These are phyloP conservation scores for Sceloporus undulatus DNA, from an alignment of 2,113 vertebrate species.

Conservation along the genomic window DNA sequence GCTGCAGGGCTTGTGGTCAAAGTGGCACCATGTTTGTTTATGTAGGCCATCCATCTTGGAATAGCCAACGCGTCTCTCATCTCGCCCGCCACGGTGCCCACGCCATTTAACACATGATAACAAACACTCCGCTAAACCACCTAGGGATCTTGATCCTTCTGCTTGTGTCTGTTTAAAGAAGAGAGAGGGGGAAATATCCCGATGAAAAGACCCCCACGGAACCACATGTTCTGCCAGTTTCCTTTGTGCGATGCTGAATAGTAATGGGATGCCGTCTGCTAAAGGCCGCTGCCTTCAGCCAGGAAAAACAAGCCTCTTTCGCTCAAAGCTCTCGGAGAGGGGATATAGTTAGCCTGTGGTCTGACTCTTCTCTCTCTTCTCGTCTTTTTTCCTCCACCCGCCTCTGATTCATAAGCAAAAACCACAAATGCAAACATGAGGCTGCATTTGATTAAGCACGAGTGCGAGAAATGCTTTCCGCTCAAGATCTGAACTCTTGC, in stretches of 20 bases:
- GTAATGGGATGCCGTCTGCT: slow-evolving; percentile 55
- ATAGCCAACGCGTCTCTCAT: not conserved
- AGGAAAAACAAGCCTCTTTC: slow-evolving; percentile 65
- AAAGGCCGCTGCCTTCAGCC: slow-evolving; percentile 50
- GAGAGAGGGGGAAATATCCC: not conserved
- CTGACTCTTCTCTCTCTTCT: slow-evolving; percentile 24
- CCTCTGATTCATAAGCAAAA: slow-evolving; percentile 62
- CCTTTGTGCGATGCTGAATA: slow-evolving; percentile 20
- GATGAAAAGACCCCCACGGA: not conserved
- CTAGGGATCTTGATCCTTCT: too few species aligned
- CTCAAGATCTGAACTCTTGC: slow-evolving; percentile 40
- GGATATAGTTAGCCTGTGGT: slow-evolving; percentile 46
- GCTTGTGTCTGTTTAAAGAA: not conserved
- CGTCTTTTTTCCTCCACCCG: slow-evolving; percentile 30
- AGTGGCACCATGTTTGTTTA: not conserved
- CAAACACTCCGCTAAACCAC: too few species aligned
- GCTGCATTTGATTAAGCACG: slow-evolving; percentile 39
- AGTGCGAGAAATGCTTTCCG: slow-evolving; percentile 42
- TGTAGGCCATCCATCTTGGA: not conserved
- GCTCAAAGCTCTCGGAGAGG: slow-evolving; percentile 25
- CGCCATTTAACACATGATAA: not conserved
- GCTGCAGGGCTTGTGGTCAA: too few species aligned
- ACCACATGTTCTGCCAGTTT: not conserved
- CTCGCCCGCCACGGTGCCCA: not conserved
- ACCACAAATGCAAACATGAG: slow-evolving; percentile 61